Base-by-base conservation (phyloP, 1,140 invertebrate genomes). In the Lithobius niger region DNA sequence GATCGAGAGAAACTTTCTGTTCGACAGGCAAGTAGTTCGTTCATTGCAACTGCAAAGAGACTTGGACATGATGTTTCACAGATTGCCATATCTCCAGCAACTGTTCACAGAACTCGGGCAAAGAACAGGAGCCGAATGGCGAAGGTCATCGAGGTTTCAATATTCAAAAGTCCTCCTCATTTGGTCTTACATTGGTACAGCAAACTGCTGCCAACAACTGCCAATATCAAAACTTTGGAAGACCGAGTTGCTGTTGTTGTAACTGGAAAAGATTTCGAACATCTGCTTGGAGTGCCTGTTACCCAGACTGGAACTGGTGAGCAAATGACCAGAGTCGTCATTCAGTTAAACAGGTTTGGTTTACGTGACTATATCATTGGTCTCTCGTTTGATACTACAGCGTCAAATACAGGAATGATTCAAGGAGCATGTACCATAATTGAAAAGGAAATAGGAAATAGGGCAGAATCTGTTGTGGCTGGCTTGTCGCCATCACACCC, bases 101-200 rank as follows among this genome's bases (percentile, higher is more conserved):
- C 31, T n/a, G 31, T 36, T 36, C n/a, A 36, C 31, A 36, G 31
- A 36, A n/a, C 31, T 36, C n/a, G 31, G 31, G 58, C 51, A n/a
- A 13, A 52, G 42, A 55, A 53, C 40, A 52, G 40, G 49, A 28
- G 53, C 49, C 2, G 49, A 55, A 55, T 55, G 44, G 43, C 53
- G 49, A 55, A 55, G 53, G 49, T 50, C 48, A 49, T 55, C 53
- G 42, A 55, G 49, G 53, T 50, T 40, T 55, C 45, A 55, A 40
- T 55, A 40, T 36, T 36, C n/a, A n/a, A 36, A 36, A 36, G n/a
- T 36, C 31, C 31, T 36, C 43, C 53, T 55, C 42, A 49, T 55
- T 52, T 55, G 2, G 53, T 55, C 53, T 55, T 55, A 1, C 53
- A 55, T 55, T 55, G 53, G 53, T 19, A 55, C 49, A 50, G 53